Evolutionary conservation across 2,888 invertebrate species (phyloP).

Genomic region (Arctia plantaginis): DNA sequence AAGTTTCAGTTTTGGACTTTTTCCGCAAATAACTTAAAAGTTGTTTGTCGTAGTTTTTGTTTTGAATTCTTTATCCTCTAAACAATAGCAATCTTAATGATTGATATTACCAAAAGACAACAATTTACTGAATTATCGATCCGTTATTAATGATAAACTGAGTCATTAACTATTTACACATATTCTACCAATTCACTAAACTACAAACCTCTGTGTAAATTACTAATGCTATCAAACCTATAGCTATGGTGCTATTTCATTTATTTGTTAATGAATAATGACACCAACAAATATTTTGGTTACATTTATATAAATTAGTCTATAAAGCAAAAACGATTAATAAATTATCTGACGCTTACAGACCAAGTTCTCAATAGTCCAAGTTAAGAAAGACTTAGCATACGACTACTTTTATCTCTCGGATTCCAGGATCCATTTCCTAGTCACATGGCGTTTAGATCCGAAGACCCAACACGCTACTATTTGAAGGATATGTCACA

Average conservation of each 20-base stretch:
- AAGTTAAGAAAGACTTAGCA: too few species aligned
- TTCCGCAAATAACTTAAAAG: background rate
- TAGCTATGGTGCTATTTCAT: background rate
- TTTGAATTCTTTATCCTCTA: background rate
- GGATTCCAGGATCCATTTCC: too few species aligned
- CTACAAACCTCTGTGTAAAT: background rate
- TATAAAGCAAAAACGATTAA: too few species aligned
- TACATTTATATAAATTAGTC: background rate
- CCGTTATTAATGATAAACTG: background rate
- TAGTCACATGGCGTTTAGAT: too few species aligned
- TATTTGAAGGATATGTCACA: too few species aligned
- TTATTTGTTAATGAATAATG: background rate
- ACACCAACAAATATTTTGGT: background rate
- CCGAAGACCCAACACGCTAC: too few species aligned
- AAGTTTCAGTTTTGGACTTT: background rate
- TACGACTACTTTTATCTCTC: too few species aligned
- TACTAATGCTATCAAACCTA: background rate
- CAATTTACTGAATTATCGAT: background rate
- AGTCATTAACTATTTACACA: background rate
- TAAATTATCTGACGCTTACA: background rate
- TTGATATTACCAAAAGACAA: background rate
- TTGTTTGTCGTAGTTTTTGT: background rate
- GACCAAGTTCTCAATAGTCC: too few species aligned
- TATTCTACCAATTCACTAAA: background rate
- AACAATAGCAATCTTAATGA: background rate